These are phyloP conservation scores for Echinops telfairi DNA, from an alignment of 2,113 vertebrate genomes.

Conservation along the genomic window DNA sequence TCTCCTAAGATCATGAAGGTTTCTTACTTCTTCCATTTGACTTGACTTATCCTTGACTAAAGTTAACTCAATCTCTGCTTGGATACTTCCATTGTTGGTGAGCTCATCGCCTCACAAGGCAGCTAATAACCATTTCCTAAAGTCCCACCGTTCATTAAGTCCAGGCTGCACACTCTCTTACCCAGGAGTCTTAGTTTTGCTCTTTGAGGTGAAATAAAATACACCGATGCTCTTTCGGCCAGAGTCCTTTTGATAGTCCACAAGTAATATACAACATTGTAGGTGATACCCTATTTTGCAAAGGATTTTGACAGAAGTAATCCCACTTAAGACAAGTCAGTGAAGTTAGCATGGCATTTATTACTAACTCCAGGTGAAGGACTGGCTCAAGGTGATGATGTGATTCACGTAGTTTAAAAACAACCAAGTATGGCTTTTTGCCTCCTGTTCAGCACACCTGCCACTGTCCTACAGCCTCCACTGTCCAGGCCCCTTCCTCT, in stretches of 20 bases:
- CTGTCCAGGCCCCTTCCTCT: neutral
- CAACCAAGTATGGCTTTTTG: neutral
- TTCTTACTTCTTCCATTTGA: constrained; percentile 29
- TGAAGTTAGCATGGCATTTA: neutral
- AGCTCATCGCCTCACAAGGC: constrained; percentile 11
- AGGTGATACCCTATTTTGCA: constrained; percentile 9
- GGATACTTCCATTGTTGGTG: neutral
- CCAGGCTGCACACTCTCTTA: constrained; percentile 26
- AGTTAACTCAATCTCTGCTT: constrained; percentile 27
- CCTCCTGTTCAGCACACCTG: neutral
- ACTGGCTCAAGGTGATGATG: neutral
- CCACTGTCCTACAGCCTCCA: neutral
- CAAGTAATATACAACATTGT: neutral
- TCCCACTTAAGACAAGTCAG: neutral
- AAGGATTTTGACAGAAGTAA: constrained; percentile 38
- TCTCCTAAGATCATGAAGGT: neutral
- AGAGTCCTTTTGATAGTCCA: constrained; percentile 11
- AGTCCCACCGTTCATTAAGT: constrained; percentile 10
- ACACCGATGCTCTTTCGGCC: neutral
- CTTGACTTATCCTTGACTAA: constrained; percentile 33
- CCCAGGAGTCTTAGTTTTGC: neutral
- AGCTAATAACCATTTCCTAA: constrained; percentile 40
- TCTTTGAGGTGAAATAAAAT: constrained; percentile 3
- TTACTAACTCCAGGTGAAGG: neutral
- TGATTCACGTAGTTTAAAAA: constrained; percentile 10